A percentile compares a stretch with the other conserved stretches of the same genome.
These are phyloP conservation scores for Apotomis capreana DNA, from an alignment of 2,888 invertebrate genomes.

Conservation along the genomic window DNA sequence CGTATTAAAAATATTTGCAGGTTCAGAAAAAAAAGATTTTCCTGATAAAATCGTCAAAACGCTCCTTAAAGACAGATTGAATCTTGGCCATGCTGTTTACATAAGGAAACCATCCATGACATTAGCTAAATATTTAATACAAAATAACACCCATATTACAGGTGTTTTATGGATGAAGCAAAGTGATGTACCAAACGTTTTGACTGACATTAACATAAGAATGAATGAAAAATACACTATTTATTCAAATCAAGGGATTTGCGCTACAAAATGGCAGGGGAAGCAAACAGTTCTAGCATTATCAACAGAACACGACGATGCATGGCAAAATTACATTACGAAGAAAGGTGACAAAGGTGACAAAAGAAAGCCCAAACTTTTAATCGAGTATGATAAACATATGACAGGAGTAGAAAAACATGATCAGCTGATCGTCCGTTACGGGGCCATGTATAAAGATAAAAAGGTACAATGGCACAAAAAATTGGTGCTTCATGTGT, in stretches of 20 bases:
- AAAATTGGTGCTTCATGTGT: constrained; percentile 24
- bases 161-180: constrained; percentile 9
- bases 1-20: constrained; percentile 27
- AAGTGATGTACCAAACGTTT: constrained; percentile 13
- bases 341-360: constrained; percentile 16
- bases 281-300: constrained; percentile 14
- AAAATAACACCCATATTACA: constrained; percentile 29
- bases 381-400: constrained; percentile 26
- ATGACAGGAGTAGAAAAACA: constrained; percentile 30
- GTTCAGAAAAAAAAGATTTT: constrained; percentile 1
- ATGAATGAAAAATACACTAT: constrained; percentile 11
- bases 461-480: constrained; percentile 24
- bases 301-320: constrained; percentile 31
- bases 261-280: constrained; percentile 25
- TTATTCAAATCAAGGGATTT: constrained; percentile 29
- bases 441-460: constrained; percentile 20
- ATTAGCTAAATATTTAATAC: constrained; percentile 27
- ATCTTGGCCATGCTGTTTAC: constrained; percentile 32
- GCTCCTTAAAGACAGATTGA: constrained; percentile 15
- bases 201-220: background rate
- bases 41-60: constrained; percentile 20
- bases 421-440: constrained; percentile 16
- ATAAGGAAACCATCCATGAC: constrained; percentile 19
- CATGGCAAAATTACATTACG: constrained; percentile 9
- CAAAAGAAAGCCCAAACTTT: constrained; percentile 23